phyloP scores from a whole-genome alignment of 2,113 vertebrate species.

The Capricornis sumatraensis region DNA sequence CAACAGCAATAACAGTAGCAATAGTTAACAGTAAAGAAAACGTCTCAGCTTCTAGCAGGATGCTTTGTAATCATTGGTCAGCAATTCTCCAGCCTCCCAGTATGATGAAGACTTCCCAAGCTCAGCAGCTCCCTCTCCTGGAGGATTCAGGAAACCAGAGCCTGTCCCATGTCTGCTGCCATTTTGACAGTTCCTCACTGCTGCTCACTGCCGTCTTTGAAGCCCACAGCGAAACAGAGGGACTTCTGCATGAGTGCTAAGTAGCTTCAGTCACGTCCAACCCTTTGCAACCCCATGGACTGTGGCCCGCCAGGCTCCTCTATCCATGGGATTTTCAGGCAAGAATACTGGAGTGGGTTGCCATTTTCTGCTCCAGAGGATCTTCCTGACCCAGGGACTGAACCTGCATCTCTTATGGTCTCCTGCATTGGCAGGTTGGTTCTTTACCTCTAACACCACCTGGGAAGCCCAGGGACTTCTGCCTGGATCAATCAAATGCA shows the following conservation, averaged over 20 bases:
- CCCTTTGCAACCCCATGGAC: not conserved
- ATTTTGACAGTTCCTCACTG: not conserved
- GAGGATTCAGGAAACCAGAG: not conserved
- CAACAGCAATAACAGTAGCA: not conserved
- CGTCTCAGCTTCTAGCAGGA: not conserved
- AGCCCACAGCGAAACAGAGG: not conserved
- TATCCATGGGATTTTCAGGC: not conserved
- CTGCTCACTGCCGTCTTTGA: rapidly evolving
- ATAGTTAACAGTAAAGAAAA: not conserved
- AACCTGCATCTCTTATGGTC: not conserved
- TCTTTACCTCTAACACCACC: not conserved
- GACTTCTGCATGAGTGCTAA: not conserved
- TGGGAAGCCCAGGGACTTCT: not conserved
- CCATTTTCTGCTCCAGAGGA: not conserved
- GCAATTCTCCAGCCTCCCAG: not conserved
- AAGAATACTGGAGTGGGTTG: not conserved
- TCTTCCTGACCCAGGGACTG: not conserved
- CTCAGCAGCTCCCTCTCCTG: not conserved
- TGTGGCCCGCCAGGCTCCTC: not conserved
- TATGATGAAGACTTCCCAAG: not conserved
- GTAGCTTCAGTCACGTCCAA: not conserved
- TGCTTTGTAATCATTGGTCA: not conserved
- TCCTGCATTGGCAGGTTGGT: not conserved
- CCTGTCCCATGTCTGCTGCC: not conserved
- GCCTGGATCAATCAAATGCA: too few relatives aligned